These are phyloP conservation scores for Lasioglossum pauxillum DNA, from an alignment of 2,888 invertebrate species.

Conservation along the genomic window DNA sequence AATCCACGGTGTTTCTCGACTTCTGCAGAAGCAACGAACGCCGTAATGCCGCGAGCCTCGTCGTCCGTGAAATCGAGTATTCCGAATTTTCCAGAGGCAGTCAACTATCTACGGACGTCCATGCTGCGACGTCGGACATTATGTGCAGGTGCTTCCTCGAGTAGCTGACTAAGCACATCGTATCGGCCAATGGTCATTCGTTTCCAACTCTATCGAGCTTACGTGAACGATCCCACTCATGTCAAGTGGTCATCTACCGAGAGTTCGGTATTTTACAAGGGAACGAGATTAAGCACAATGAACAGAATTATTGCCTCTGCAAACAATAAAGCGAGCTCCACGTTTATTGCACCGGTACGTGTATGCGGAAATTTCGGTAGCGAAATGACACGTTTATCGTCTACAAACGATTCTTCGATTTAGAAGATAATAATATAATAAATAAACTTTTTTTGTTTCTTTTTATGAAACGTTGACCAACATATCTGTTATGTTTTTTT, in stretches of 20 bases:
- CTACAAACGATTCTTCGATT: background rate
- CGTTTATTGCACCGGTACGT: background rate
- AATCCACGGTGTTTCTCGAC: conserved; percentile 28
- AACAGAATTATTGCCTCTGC: background rate
- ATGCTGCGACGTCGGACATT: conserved; percentile 69
- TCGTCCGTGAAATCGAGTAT: conserved; percentile 62
- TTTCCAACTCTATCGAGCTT: conserved; percentile 70
- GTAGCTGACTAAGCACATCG: conserved; percentile 78
- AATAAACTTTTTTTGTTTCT: background rate
- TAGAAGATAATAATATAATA: no score
- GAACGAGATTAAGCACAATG: background rate
- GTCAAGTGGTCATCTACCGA: conserved; percentile 54
- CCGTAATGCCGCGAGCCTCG: conserved; percentile 30
- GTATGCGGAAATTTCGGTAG: background rate
- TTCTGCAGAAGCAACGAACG: conserved; percentile 28
- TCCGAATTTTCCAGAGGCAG: conserved; percentile 63
- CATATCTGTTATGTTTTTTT: background rate
- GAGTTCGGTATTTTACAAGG: conserved; percentile 38
- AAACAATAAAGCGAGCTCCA: background rate
- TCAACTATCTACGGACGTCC: conserved; percentile 46
- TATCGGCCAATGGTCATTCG: conserved; percentile 74
- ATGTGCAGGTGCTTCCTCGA: conserved; percentile 76
- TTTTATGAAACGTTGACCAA: background rate
- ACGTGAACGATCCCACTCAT: conserved; percentile 55
- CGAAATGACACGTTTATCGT: background rate